Base-by-base conservation (phyloP, 1,140 invertebrate species). In the Drosophila parvula region DNA sequence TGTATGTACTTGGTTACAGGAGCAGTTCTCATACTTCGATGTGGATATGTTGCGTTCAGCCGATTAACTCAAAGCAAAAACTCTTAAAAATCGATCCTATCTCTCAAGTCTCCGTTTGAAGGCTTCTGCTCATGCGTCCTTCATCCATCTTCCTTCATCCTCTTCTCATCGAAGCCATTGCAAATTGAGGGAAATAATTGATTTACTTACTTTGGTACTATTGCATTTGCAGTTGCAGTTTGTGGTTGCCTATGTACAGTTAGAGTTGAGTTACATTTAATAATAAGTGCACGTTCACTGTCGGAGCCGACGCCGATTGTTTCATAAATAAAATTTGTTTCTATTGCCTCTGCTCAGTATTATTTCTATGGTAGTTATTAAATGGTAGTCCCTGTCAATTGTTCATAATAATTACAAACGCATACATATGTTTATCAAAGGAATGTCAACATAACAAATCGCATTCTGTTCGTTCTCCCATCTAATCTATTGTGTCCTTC, bases 361-460 rank as follows among this genome's bases (percentile, higher is more conserved):
- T 89, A 78, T 81, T 81, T 89, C 74, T 89, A 81, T 89, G 58
- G 76, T 70, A 65, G 58, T 78, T 74, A 90, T 90, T 90, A 84
- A 67, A 61, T 84, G 78, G 80, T 90, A 90, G 78, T 91, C 89
- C 88, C 90, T 91, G 85, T 83, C 89, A 90, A 84, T 90, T 78
- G 85, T 90, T 90, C 32, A 88, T 89, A 88, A 82, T 79, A 60
- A 88, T 86, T 83, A 78, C 63, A 84, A 74, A 78, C 58, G 44
- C 44, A 63, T 57, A 47, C 44, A 63, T 57, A 47, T 43, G 22
- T 58, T 30, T 38, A 59, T 69, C 41, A 82, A 88, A 88, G 75
- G 68, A 88, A 84, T 89, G 57, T 63, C 61, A 89, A 88, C 77
- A 62, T 80, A 89, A 89, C 84, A 80, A 89, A 89, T 80, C 74